Evolutionary conservation across 2,113 vertebrate genomes (phyloP), one percentile per base, ranked within the genome.

Genomic region (Mustela lutreola): DNA sequence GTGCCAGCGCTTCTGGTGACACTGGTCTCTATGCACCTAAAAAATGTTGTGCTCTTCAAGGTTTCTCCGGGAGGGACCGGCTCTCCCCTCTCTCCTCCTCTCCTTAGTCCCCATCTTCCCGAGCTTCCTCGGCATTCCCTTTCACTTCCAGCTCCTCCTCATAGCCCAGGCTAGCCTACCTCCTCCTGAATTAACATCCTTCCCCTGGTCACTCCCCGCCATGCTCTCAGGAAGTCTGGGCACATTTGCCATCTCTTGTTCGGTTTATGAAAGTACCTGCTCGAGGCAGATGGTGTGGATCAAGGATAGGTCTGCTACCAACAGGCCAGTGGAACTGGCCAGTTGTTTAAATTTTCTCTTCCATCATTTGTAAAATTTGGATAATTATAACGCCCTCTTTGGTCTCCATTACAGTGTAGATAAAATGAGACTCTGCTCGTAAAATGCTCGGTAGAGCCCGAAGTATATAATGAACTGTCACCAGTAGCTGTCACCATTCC

Each of bases 171-270:
- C 19, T 11, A 5, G 10, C 71, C 24, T 45, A 33, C 18, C 28
- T 12, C 67, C 39, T 79, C 48, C 50, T 62, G 18, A 58, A 1
- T 15, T 4, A 3, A n/a, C 31, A 39, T 24, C 28, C 18, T 4
- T 2, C 16, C 4, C 19, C 1, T 19, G 62, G 62, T 65, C 12
- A 42, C 16, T 28, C 33, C 14, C n/a, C 0, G 1, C n/a, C 3
- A 1, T 3, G 24, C 21, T 21, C 6, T 73, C 31, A 60, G 50
- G 18, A 81, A 50, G 75, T 81, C 8, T 48, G 22, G 8, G 7
- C 15, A 36, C 36, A 33, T 16, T 81, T 39, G 39, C 6, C 10
- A 33, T 82, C 24, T 45, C 36, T 50, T 36, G 7, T 9, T 80
- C 21, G 28, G 10, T 63, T 24, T 86, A 45, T 36, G 9, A 83